Conservation (phyloP, 2,888 invertebrate genomes). For the Netelia virgata region DNA sequence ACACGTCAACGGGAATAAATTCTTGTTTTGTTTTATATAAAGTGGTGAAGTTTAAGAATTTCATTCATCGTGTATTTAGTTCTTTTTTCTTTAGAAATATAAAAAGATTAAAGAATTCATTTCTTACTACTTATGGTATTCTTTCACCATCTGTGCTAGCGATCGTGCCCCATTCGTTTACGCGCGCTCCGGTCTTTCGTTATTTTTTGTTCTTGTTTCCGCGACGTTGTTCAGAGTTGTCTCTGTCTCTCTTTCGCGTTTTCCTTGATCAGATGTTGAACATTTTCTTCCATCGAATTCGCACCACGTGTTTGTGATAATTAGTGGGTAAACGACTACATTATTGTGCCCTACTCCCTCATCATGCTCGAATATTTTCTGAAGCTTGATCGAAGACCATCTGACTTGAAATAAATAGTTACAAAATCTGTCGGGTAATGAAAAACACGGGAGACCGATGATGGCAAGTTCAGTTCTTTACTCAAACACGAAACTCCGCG, state of each 20-base stretch:
- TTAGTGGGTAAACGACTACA: slow-evolving; percentile 29
- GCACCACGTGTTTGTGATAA: slow-evolving; percentile 60
- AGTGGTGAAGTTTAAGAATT: background rate
- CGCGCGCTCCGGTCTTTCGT: slow-evolving; percentile 26
- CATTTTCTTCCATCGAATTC: slow-evolving; percentile 53
- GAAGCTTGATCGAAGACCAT: slow-evolving; percentile 20
- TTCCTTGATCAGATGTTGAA: slow-evolving; percentile 56
- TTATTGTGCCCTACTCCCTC: slow-evolving; percentile 30
- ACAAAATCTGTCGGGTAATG: slow-evolving; percentile 30
- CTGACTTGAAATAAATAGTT: slow-evolving; percentile 44
- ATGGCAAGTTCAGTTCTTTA: background rate
- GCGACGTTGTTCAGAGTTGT: slow-evolving; percentile 36
- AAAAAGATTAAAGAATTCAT: background rate
- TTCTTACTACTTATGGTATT: slow-evolving; percentile 44
- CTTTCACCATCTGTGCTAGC: slow-evolving; percentile 22
- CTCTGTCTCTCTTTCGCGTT: slow-evolving; percentile 22
- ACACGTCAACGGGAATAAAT: background rate
- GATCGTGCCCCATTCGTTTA: slow-evolving; percentile 17
- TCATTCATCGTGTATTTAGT: background rate
- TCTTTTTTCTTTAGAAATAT: background rate
- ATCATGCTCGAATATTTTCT: slow-evolving; percentile 33
- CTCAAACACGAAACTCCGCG: background rate
- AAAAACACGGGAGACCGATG: slow-evolving; percentile 4
- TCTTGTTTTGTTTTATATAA: background rate
- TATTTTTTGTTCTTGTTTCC: slow-evolving; percentile 23